phyloP scores from a whole-genome alignment of 2,797 vertebrate species.

The Urosaurus nigricauda region DNA sequence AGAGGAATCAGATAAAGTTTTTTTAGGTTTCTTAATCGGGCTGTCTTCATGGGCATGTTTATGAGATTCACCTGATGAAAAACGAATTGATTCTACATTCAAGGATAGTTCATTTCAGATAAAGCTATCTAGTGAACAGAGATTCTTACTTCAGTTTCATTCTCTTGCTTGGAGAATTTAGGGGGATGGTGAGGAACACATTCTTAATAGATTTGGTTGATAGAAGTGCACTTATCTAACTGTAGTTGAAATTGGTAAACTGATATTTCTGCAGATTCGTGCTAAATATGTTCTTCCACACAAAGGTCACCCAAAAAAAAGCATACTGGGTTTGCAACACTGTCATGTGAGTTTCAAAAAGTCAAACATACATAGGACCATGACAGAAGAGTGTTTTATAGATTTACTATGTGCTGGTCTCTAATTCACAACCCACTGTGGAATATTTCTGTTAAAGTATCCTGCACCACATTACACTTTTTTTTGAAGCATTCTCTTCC shows the following conservation, averaged over 20 bases:
- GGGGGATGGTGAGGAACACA: not conserved
- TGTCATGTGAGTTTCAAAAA: not conserved
- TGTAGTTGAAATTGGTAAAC: not conserved
- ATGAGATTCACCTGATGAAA: not conserved
- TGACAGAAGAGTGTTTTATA: not conserved
- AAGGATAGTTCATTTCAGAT: not conserved
- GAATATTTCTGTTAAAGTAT: not conserved
- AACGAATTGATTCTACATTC: slow-evolving; percentile 2
- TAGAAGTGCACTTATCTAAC: slow-evolving; percentile 2
- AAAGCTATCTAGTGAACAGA: not conserved
- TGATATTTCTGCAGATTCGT: not conserved
- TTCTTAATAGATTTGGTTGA: not conserved
- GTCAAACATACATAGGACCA: not conserved
- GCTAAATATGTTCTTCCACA: not conserved
- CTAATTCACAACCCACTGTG: not conserved
- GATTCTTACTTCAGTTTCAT: slow-evolving; percentile 30
- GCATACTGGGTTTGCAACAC: not conserved
- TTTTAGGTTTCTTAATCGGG: not conserved
- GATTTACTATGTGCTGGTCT: not conserved
- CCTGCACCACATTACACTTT: not conserved
- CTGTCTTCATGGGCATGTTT: not conserved
- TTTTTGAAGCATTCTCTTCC: not conserved
- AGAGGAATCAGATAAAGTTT: not conserved
- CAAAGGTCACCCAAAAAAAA: not conserved
- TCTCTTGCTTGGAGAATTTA: not conserved